Base-by-base conservation (phyloP, 1,140 invertebrate species). In the Caenorhabditis briggsae region DNA sequence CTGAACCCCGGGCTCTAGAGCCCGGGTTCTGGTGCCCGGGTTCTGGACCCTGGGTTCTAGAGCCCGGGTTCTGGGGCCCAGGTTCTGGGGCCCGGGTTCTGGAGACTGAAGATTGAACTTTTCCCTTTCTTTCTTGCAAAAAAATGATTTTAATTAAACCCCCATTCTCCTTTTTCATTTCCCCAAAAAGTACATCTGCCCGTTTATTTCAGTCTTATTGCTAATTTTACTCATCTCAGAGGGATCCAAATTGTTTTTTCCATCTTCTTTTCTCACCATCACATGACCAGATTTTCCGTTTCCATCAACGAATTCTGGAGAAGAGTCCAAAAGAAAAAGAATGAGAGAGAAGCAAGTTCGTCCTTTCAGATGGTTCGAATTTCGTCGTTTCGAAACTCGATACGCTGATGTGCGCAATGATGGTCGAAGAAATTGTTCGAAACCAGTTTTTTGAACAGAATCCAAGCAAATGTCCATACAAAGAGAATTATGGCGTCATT, bases 391-490 rank as follows among this genome's bases (percentile, higher is more conserved):
- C 43, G 70, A 78, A 78, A 78, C 70, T 78, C 23, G 70, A 78
- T 78, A 78, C 70, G 46, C 70, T 78, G 70, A 78, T 78, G 70
- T 78, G 70, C 70, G 70, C 70, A 78, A 33, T 46, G 53, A 48
- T 46, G 53, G 9, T 11, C n/a, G 53, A 78, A 48, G 53, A 50
- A 78, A 78, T 78, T 46, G 70, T 78, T 78, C 20, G 70, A 46
- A 78, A 78, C 70, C 43, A 78, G 70, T 50, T 48, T 33, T 50
- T 78, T 23, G 70, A 78, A 50, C 70, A 50, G 20, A 78, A 78
- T 78, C 70, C 50, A 23, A 46, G 43, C 46, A 78, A 50, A 78
- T 78, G 70, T 46, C 64, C 64, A 33, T 14, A 70, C 20, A 25
- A 64, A 33, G 6, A 18, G 64, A 43, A 5, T 18, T 7, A 70